Conservation (phyloP, 2,797 vertebrate genomes). For the Sparidentex hasta region DNA sequence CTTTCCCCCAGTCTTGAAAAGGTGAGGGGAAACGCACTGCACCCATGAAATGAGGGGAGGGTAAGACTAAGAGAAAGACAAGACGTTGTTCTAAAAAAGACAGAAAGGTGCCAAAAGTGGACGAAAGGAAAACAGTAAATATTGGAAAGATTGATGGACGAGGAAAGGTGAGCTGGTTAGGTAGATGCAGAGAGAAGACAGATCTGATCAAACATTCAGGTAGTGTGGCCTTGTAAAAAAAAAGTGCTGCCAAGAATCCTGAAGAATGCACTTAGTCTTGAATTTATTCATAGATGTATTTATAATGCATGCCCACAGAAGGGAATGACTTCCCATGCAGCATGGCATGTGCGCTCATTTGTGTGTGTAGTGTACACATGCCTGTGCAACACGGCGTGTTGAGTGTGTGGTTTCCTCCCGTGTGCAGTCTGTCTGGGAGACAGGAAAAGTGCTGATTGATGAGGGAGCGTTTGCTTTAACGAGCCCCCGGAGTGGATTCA, state of each 20-base stretch:
- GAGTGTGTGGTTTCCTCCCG: constrained; percentile 15
- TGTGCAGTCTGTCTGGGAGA: constrained; percentile 51
- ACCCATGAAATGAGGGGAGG: background rate
- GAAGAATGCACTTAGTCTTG: constrained; percentile 71
- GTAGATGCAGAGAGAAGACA: constrained; percentile 34
- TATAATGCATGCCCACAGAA: constrained; percentile 81
- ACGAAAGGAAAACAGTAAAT: constrained; percentile 22
- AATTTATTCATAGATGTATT: constrained; percentile 83
- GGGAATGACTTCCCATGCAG: constrained; percentile 68
- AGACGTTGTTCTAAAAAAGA: background rate
- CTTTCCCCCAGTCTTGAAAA: background rate
- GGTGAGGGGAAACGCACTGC: background rate
- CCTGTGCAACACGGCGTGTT: constrained; percentile 23
- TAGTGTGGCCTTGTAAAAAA: constrained; percentile 64
- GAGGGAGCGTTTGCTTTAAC: constrained; percentile 76
- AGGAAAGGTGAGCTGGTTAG: constrained; percentile 23
- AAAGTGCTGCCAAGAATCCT: constrained; percentile 53
- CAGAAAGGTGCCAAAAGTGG: background rate
- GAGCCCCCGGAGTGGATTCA: constrained; percentile 74
- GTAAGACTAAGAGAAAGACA: constrained; percentile 5
- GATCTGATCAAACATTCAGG: constrained; percentile 70
- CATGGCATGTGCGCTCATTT: constrained; percentile 18
- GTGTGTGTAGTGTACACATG: constrained; percentile 24
- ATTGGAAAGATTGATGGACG: constrained; percentile 49
- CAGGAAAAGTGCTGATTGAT: constrained; percentile 68